Evolutionary conservation across 2,797 vertebrate genomes (phyloP), one percentile per base, ranked within the genome.

Genomic region (Dendrocincla fuliginosa): DNA sequence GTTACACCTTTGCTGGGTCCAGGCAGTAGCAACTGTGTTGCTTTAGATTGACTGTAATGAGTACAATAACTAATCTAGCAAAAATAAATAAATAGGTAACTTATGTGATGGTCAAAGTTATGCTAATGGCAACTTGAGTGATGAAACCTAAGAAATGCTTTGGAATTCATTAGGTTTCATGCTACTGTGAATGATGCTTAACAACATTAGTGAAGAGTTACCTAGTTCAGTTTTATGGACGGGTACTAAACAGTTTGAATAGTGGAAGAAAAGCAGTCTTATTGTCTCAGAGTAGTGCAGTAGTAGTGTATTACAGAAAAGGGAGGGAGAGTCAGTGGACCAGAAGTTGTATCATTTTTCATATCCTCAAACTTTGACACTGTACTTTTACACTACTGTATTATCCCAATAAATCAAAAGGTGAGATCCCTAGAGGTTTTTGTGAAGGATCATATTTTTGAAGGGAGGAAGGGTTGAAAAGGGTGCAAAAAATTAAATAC

Each of bases 331-430:
- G 47, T 73, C 1, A 6, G 24, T 79, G 50, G 37, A 86, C 68
- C 44, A 92, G 76, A 71, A 91, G 32, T 71, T 74, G 13, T 79
- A 75, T 94, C 16, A 79, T 97, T 96, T 96, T 95, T 96, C 89
- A 82, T 90, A 82, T 97, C 61, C 53, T 74, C 84, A 94, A 87
- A 84, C 69, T 91, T 17, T 95, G 85, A 95, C 91, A 84, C 25
- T 85, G 35, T 94, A 47, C 80, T 95, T 85, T 57, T 90, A 87
- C 53, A 77, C 42, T 88, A 46, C 46, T 84, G 32, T 92, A 89
- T 96, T 94, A 64, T 89, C 84, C 76, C 69, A 76, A 56, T 96
- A 97, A 96, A 97, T 97, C 91, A 94, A 73, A 97, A 94, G 85
- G 42, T 81, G 76, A 32, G 24, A 67, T 90, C 44, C 93, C 67